Percentiles rank a stretch among this genome's conserved stretches.
These are phyloP conservation scores for Rousettus leschenaultii DNA, from an alignment of 2,113 vertebrate species.

Conservation along the genomic window DNA sequence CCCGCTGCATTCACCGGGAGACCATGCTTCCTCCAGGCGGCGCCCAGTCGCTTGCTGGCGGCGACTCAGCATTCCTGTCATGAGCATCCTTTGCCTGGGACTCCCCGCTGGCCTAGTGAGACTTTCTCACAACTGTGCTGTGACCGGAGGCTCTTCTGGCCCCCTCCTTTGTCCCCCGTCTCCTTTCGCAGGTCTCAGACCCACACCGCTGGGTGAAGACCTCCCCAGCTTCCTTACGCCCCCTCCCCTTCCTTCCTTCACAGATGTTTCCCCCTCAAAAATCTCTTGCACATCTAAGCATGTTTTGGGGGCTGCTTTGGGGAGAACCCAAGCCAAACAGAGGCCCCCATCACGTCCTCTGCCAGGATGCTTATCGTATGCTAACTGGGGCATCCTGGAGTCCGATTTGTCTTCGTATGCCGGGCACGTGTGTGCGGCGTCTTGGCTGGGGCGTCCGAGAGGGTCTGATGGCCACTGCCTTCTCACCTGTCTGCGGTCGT, in stretches of 20 bases:
- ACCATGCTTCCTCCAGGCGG: too few relatives aligned
- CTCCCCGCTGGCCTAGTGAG: neutral
- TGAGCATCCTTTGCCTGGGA: neutral
- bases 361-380: too few relatives aligned
- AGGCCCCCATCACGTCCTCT: neutral
- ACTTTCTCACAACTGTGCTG: too few relatives aligned
- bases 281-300: neutral
- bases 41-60: neutral
- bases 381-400: neutral
- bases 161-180: too few relatives aligned
- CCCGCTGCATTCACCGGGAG: neutral
- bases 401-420: too few relatives aligned
- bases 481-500: slow-evolving; percentile 85
- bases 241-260: neutral
- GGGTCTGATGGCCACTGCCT: neutral
- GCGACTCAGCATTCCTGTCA: neutral
- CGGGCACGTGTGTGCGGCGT: too few relatives aligned
- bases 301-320: neutral
- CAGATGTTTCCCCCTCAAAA: neutral
- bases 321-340: neutral
- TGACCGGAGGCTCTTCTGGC: neutral
- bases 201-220: neutral
- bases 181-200: neutral
- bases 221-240: too few relatives aligned
- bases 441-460: too few relatives aligned